These are phyloP conservation scores for Threskiornis aethiopicus DNA, from an alignment of 2,797 vertebrate species.

Conservation along the genomic window DNA sequence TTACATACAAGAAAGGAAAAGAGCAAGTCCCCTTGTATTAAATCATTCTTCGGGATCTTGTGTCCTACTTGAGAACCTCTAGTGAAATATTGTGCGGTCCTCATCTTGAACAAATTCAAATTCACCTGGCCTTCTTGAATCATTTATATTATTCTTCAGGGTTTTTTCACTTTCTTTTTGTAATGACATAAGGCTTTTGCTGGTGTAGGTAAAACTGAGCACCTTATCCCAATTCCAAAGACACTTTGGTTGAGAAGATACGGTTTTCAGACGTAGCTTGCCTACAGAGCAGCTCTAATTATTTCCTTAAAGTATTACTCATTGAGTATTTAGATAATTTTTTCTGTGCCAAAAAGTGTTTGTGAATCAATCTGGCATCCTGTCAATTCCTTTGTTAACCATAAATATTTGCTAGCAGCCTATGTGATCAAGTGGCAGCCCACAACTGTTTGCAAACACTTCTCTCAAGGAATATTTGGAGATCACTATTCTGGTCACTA, in stretches of 20 bases:
- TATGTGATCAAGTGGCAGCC: not conserved
- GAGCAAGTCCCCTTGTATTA: not conserved
- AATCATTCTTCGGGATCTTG: not conserved
- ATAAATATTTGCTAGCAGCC: conserved; percentile 15
- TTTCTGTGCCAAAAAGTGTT: not conserved
- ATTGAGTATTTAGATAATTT: not conserved
- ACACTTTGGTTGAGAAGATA: not conserved
- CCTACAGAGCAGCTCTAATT: not conserved
- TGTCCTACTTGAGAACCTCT: not conserved
- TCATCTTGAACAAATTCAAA: not conserved
- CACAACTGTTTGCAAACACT: not conserved
- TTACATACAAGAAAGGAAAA: not conserved
- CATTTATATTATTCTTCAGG: not conserved
- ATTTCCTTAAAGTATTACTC: not conserved
- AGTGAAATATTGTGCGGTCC: not conserved
- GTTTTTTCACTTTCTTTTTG: not conserved
- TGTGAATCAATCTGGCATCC: not conserved
- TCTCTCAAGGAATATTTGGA: not conserved
- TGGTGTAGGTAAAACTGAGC: not conserved
- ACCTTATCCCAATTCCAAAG: not conserved
- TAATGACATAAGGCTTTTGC: not conserved
- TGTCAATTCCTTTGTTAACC: not conserved
- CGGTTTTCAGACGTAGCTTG: not conserved
- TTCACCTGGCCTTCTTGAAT: not conserved
- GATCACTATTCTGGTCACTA: not conserved